Evolutionary conservation across 2,888 invertebrate genomes (phyloP).

Genomic region (Neoascia interrupta): DNA sequence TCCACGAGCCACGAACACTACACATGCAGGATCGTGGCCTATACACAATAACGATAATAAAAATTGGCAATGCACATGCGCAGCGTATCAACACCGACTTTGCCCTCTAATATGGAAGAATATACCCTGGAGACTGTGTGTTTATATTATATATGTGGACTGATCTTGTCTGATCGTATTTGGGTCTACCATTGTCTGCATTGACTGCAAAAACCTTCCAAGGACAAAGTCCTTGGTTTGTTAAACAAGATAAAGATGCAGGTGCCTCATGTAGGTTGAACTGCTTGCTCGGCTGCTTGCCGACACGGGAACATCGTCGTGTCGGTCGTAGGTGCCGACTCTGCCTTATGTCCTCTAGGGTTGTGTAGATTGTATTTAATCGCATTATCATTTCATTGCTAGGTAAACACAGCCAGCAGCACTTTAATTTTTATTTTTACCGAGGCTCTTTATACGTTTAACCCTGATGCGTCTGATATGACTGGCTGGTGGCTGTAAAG

Average conservation of each 20-base stretch:
- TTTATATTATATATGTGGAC: constrained; percentile 12
- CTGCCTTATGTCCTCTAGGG: constrained; percentile 41
- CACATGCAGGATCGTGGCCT: constrained; percentile 23
- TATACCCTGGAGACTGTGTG: constrained; percentile 25
- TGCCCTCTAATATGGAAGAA: constrained; percentile 57
- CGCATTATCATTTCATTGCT: constrained; percentile 64
- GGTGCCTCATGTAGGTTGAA: constrained; percentile 65
- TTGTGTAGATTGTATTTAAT: constrained; percentile 49
- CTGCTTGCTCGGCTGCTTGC: too few species aligned
- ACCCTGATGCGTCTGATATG: constrained; percentile 30
- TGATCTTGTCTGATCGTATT: constrained; percentile 60
- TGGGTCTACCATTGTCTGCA: constrained; percentile 58
- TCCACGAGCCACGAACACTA: too few species aligned
- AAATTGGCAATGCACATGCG: constrained; percentile 49
- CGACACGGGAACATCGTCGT: too few species aligned
- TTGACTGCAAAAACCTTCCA: constrained; percentile 32
- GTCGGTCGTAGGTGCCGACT: too few species aligned
- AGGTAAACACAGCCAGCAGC: constrained; percentile 58
- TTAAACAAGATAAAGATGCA: constrained; percentile 60
- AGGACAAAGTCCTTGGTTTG: constrained; percentile 60
- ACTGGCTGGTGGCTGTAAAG: constrained; percentile 35
- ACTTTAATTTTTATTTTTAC: constrained; percentile 40
- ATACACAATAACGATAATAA: constrained; percentile 56
- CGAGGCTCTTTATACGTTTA: background rate
- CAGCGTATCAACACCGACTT: constrained; percentile 38